Base-by-base conservation (phyloP, 2,888 invertebrate genomes). In the Isotomurus palustris region DNA sequence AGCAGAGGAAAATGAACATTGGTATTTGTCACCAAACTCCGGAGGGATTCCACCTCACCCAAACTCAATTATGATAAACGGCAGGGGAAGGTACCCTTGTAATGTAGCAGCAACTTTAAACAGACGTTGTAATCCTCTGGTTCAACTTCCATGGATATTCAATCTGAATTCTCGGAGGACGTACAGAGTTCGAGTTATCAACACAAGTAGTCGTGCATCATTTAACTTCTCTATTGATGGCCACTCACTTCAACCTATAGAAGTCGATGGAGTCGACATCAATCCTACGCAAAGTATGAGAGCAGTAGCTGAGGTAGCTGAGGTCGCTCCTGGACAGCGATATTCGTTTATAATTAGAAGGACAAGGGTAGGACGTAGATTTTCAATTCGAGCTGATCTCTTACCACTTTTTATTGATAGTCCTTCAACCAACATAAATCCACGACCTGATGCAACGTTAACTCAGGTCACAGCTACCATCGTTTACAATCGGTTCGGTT, bases 201-300 rank as follows among this genome's bases (percentile, higher is more conserved):
- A 64, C 27, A 51, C 62, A 2, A 53, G 56, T 25, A 54, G 52
- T 6, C 35, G 45, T 21, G 43, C 53, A 21, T 27, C 60, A 0
- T 66, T 60, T 48, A 56, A 60, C 24, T 64, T 66, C 35, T 56
- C 64, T 6, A 62, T 66, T 32, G 64, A 64, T 17, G 57, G 57
- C 1, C 66, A 66, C 44, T 19, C 3, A 6, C 40, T 66, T 3
- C 24, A 17, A 12, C 19, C 48, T 1, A 66, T 66, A 32, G 66
- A 66, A 48, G 62, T 55, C 1, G 66, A 66, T 36, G 62, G 66
- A 3, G 38, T 64, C 10, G 60, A 62, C 28, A 32, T 38, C 12
- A 27, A 41, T 1, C 14, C 24, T 3, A n/a, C 17, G 2, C 45
- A 52, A 2, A n/a, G n/a, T n/a, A n/a, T n/a, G n/a, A n/a, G n/a